These are phyloP conservation scores for Catostomus latipinnis DNA, from an alignment of 2,797 vertebrate species.

Conservation along the genomic window DNA sequence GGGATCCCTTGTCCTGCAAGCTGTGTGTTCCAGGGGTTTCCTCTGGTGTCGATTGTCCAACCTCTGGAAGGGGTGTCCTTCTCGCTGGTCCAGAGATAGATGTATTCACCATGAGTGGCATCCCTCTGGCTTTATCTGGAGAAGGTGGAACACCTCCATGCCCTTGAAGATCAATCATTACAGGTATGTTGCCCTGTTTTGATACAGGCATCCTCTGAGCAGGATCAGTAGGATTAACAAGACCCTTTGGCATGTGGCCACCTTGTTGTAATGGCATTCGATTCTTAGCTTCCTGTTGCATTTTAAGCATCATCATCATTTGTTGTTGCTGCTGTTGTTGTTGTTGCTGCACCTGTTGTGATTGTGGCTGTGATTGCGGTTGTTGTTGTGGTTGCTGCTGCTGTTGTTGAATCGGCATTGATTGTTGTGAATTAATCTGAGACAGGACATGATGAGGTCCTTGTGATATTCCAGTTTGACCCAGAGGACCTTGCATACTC, in stretches of 20 bases:
- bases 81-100: slow-evolving; percentile 83
- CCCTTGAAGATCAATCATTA: slow-evolving; percentile 95
- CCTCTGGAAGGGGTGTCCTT: slow-evolving; percentile 91
- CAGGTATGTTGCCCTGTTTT: slow-evolving; percentile 87
- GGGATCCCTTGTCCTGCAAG: slow-evolving; percentile 82
- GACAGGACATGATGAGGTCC: slow-evolving; percentile 78
- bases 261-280: slow-evolving; percentile 88
- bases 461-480: slow-evolving; percentile 73
- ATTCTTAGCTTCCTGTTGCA: slow-evolving; percentile 93
- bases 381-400: slow-evolving; percentile 78
- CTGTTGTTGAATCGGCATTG: slow-evolving; percentile 81
- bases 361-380: too few relatives aligned
- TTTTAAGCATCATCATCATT: slow-evolving; percentile 97
- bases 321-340: slow-evolving; percentile 83
- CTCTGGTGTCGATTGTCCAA: slow-evolving; percentile 84
- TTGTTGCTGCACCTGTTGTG: slow-evolving; percentile 55
- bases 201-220: slow-evolving; percentile 89
- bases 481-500: slow-evolving; percentile 73
- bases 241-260: slow-evolving; percentile 83
- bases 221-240: slow-evolving; percentile 82
- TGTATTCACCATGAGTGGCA: slow-evolving; percentile 86
- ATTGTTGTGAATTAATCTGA: slow-evolving; percentile 88
- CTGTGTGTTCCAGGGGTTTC: slow-evolving; percentile 79
- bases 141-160: slow-evolving; percentile 89
- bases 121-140: slow-evolving; percentile 92